Base-by-base conservation (phyloP, 2,888 invertebrate species). In the Resseliella maxima region DNA sequence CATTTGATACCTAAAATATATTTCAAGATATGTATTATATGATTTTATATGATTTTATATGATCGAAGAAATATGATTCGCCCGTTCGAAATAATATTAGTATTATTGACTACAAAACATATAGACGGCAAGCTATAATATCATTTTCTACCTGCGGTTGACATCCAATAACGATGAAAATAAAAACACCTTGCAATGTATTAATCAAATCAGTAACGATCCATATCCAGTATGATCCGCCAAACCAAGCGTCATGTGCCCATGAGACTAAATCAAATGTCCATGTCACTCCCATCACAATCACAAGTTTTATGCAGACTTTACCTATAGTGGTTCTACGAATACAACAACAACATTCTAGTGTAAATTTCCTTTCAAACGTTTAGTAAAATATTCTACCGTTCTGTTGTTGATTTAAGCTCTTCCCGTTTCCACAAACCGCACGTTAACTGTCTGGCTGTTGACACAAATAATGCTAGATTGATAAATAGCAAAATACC, bases 391-490 rank as follows among this genome's bases (percentile, higher is more conserved):
- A 38, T n/a, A 83, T n/a, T 6, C n/a, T 90, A 94, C 93, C 94
- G 93, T 92, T 95, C 95, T 15, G 94, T 94, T 41, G 96, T 96
- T 85, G 96, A 95, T 92, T 96, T 96, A 89, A 96, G 96, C 88
- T 96, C 94, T 91, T 96, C 96, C 87, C 96, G 94, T 90, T 96
- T 96, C 96, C 96, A 96, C 85, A 96, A 92, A 85, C 96, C 96
- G 90, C 96, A 96, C 35, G 96, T 96, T 88, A 96, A 92, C 92
- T 96, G 96, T 87, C 96, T 93, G 86, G 96, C 95, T 54, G 96
- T 96, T 87, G 95, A 94, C 41, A 94, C 93, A 91, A 97, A 97
- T 87, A 97, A 93, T 87, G 95, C 92, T 87, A 96, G 92, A 91
- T 97, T 97, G 88, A 96, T 93, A 88, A 94, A 93, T 88, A 97